Percentiles rank a stretch among this genome's conserved stretches.
phyloP scores from a whole-genome alignment of 2,113 vertebrate species.

The Cololabis saira region DNA sequence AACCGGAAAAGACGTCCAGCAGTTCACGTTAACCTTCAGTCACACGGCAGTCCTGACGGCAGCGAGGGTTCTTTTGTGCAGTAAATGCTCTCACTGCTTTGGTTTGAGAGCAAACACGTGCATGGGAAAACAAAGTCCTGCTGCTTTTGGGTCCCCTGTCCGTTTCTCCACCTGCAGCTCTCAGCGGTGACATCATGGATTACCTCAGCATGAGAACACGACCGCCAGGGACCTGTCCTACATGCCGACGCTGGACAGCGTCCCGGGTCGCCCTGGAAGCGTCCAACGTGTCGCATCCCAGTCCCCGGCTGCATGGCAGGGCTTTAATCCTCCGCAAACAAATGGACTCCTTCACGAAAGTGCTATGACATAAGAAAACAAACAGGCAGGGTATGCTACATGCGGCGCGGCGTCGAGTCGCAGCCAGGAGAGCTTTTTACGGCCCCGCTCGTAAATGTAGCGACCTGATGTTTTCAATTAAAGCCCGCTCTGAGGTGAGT shows the following conservation, averaged over 20 bases:
- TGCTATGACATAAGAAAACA: slow-evolving; percentile 44
- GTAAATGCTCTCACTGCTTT: slow-evolving; percentile 27
- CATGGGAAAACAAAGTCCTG: slow-evolving; percentile 25
- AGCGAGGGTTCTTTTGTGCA: slow-evolving; percentile 26
- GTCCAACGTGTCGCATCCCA: slow-evolving; percentile 48
- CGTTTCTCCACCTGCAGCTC: slow-evolving; percentile 75
- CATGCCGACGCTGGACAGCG: slow-evolving; percentile 54
- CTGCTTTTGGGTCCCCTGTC: slow-evolving; percentile 46
- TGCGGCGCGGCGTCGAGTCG: slow-evolving; percentile 56
- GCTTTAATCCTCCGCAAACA: slow-evolving; percentile 50
- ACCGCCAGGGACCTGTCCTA: slow-evolving; percentile 73
- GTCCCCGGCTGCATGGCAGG: neutral
- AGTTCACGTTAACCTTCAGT: slow-evolving; percentile 39
- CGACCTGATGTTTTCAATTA: slow-evolving; percentile 89
- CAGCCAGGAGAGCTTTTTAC: slow-evolving; percentile 82
- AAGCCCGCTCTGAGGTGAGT: slow-evolving; percentile 79
- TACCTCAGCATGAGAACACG: slow-evolving; percentile 73
- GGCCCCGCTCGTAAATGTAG: slow-evolving; percentile 82
- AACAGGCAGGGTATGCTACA: slow-evolving; percentile 26
- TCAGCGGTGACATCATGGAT: slow-evolving; percentile 72
- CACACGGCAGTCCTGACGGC: slow-evolving; percentile 41
- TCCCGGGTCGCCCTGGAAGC: slow-evolving; percentile 45
- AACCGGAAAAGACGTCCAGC: slow-evolving; percentile 59
- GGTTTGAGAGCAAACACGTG: slow-evolving; percentile 59
- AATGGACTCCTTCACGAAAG: slow-evolving; percentile 46